Base-by-base conservation (phyloP, 2,113 vertebrate genomes). In the Chunga burmeisteri region DNA sequence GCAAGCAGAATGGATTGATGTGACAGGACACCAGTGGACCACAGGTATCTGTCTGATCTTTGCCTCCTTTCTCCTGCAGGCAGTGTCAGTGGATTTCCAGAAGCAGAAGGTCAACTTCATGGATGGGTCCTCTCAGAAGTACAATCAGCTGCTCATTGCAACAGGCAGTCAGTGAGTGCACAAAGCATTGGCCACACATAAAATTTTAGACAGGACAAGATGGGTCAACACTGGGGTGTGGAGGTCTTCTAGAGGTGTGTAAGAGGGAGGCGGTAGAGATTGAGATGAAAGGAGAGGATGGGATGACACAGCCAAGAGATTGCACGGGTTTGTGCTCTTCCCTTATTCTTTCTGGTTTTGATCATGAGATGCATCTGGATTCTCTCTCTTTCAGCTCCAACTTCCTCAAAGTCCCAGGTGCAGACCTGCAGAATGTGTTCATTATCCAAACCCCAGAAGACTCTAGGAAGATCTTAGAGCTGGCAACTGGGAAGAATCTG, bases 141-240 rank as follows among this genome's bases (percentile, higher is more conserved):
- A 99, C 38, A 92, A 98, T 38, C 98, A 98, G 93, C 97, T 99
- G 44, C 98, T 99, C 58, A 98, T 99, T 36, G 98, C 99, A 29
- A 99, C 98, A 3, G 99, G 99, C 68, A 98, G 98, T 80, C 98
- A 98, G 99, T 99, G 61, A 96, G 97, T 38, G 75, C n/a, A 29
- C 36, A 8, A 14, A 12, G 61, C 11, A 3, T n/a, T 71, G 22
- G n/a, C 26, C 46, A 46, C 23, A 13, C 19, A 5, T n/a, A 6
- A 23, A 29, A 7, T 27, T 27, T 55, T n/a, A 49, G 81, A 7
- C 23, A 15, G 52, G 50, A 44, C 12, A 15, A 26, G 50, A 23
- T 2, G 27, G 36, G 27, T 40, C 53, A 25, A 9, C 40, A 1
- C 10, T 13, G 52, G 59, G 58, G 32, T 6, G 32, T 40, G 34